Conservation (phyloP, 2,797 vertebrate species). For the Tangara arthus region DNA sequence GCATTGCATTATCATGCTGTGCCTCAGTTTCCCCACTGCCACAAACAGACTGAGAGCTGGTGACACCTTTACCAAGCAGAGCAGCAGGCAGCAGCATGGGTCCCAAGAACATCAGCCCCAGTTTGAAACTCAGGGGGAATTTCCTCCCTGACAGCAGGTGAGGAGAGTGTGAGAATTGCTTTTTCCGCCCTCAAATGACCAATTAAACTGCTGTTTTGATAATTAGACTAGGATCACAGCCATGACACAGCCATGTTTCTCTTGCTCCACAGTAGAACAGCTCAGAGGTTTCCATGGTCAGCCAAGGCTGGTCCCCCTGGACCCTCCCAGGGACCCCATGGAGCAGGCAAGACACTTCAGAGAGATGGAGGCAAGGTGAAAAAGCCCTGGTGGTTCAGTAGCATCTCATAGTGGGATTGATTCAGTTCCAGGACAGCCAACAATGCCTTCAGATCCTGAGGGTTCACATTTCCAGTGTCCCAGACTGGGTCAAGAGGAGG, state of each 20-base stretch:
- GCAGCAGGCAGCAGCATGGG: neutral
- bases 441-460: neutral
- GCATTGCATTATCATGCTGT: accelerated
- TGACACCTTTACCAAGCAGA: neutral
- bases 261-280: accelerated
- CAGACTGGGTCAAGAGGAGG: neutral
- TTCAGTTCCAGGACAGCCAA: neutral
- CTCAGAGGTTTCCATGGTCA: neutral
- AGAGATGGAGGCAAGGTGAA: neutral
- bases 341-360: neutral
- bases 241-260: accelerated
- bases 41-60: neutral
- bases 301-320: neutral
- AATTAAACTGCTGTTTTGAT: neutral
- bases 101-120: accelerated
- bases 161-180: neutral
- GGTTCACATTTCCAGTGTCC: neutral
- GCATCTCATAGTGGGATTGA: neutral
- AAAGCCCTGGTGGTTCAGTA: neutral
- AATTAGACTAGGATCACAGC: neutral
- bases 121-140: accelerated
- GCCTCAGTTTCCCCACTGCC: neutral
- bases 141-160: neutral
- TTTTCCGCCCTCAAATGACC: neutral
- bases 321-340: accelerated